Evolutionary conservation across 2,888 invertebrate species (phyloP), one percentile per base, ranked within the genome.

Genomic region (Tipula confusa): DNA sequence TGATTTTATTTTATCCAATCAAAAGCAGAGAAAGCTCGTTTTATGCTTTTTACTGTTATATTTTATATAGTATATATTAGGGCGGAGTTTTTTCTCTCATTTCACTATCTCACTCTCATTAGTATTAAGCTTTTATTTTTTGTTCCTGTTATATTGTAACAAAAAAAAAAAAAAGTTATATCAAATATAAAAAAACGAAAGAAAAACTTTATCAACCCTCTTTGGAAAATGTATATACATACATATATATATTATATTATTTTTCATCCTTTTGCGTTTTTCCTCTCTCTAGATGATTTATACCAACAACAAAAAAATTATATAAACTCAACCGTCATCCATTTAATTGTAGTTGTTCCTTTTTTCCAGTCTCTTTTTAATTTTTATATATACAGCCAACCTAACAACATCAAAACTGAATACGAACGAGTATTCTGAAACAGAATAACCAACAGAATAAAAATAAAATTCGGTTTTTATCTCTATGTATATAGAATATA

Each of bases 1-100:
- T 82, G 82, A 18, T 82, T 82, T 33, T 33, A 82, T 82, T 82
- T 82, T 18, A 82, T 18, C 82, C 82, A 82, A 82, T 82, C 82
- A 80, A 29, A 29, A 80, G 15, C 29, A 80, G 80, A 80, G 80
- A 80, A 80, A 80, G 31, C 31, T 80, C 80, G 31, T 80, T 80
- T 29, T 80, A 29, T 29, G 31, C 29, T 31, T 80, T 80, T 80
- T 80, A 29, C 80, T 7, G n/a, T 80, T 80, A 29, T 31, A 29
- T 79, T 28, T 28, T 79, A 15, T 80, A 15, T 80, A 80, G 24
- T 64, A n/a, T 24, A 64, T 24, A 64, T 64, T 80, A 29, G 80
- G 80, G 80, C 80, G 80, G 80, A 80, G 80, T 31, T 80, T n/a
- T 43, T 80, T 80, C 31, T 64, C 64, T 80, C 80, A 29, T 15